A percentile compares a stretch with the other conserved stretches of the same genome.
Evolutionary conservation across 2,888 invertebrate species (phyloP).

Genomic region (Pasiphila rectangulata): DNA sequence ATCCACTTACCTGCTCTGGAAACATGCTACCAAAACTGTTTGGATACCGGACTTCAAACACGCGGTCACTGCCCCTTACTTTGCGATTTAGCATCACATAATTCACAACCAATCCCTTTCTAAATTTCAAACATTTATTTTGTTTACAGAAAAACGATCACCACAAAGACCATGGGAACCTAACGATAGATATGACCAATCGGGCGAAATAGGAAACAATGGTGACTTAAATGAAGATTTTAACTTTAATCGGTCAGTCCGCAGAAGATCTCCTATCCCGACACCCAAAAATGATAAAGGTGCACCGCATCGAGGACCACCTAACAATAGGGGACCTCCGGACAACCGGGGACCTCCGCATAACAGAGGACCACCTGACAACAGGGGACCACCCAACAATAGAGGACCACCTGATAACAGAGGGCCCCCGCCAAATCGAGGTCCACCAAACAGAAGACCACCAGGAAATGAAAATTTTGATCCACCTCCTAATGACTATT

Average conservation of each 20-base stretch:
- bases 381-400: constrained; percentile 22
- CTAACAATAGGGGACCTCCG: constrained; percentile 21
- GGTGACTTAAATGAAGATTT: constrained; percentile 7
- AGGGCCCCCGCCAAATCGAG: constrained; percentile 25
- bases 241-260: constrained; percentile 9
- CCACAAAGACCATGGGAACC: background rate
- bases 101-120: too few species aligned
- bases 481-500: too few species aligned
- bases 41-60: too few species aligned
- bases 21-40: too few species aligned
- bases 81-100: too few species aligned
- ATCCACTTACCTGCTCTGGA: too few species aligned
- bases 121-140: too few species aligned
- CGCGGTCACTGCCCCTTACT: too few species aligned
- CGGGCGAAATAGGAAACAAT: background rate
- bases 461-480: constrained; percentile 28
- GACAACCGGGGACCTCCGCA: constrained; percentile 12
- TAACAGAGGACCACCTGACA: constrained; percentile 24
- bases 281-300: too few species aligned
- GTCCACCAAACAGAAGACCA: constrained; percentile 26
- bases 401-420: constrained; percentile 24
- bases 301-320: constrained; percentile 26
- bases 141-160: background rate
- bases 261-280: constrained; percentile 20
- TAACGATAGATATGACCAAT: background rate